Base-by-base conservation (phyloP, 2,888 invertebrate genomes). In the Mimachlamys varia region DNA sequence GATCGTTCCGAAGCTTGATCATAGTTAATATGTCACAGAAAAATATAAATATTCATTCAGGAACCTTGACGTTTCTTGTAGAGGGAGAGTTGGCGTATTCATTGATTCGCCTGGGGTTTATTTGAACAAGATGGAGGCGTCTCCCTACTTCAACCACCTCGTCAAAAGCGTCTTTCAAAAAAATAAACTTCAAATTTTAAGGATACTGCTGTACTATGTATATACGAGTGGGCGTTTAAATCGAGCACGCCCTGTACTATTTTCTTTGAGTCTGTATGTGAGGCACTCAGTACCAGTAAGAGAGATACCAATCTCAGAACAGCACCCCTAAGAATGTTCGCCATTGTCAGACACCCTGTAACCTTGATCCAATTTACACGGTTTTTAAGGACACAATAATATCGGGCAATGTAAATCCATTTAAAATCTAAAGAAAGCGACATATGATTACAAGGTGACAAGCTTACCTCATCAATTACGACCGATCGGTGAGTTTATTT, bases 141-240 rank as follows among this genome's bases (percentile, higher is more conserved):
- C 27, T 76, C 76, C 33, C 22, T 33, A 76, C 76, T 76, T 33
- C 19, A 76, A 33, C 1, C 27, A 76, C 2, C 12, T 76, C 76
- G 27, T 76, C 12, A 7, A 76, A 27, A 22, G 33, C 22, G 76
- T 76, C 76, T 76, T 76, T 76, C 17, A 76, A 76, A 76, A n/a
- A 76, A 2, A 33, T 44, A 44, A 76, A 33, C 33, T 76, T 76
- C 27, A 76, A 33, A 76, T 33, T 76, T 5, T 76, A 76, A 76
- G 13, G 13, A 19, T 33, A 12, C 27, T 76, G 76, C 13, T 76
- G 76, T 76, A 33, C 33, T 33, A 27, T 76, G 15, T 76, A 12
- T 76, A 76, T 33, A 76, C 27, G 76, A 22, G 76, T 76, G 76
- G 76, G 76, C 76, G 76, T 76, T 76, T 76, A 76, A 76, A 76